Evolutionary conservation across 2,888 invertebrate genomes (phyloP), one percentile per base, ranked within the genome.

Genomic region (Pasiphila rectangulata): DNA sequence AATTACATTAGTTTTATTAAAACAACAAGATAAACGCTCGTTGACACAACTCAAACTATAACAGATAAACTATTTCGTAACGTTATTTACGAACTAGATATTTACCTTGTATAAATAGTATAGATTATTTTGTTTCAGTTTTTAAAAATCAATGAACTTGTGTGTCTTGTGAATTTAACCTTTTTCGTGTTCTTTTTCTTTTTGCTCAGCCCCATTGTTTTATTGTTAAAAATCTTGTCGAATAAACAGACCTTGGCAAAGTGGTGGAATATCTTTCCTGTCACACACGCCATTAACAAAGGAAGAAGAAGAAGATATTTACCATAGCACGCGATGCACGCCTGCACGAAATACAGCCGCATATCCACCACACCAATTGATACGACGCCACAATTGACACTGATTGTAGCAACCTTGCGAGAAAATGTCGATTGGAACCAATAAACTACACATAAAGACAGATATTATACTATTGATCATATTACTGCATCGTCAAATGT

Each of bases 331-430:
- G 58, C 61, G 39, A 70, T 59, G 46, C 67, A 64, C 55, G 59
- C 51, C 45, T 59, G 44, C 49, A 59, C 45, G 54, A 66, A 62
- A 57, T 58, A 56, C 43, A 64, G 57, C 61, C 64, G 63, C 69
- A 72, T 69, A 69, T 61, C 69, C 60, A 64, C 67, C n/a, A n/a
- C n/a, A n/a, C n/a, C n/a, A n/a, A n/a, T 58, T 59, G 46, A 57
- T 63, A 56, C 46, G 56, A 56, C 59, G 58, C 57, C 56, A 59
- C 69, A 77, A 77, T 77, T 74, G 71, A 67, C 64, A 77, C 76
- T 75, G 75, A 79, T 79, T 79, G 62, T 59, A 52, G 53, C 65
- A 76, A 68, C 73, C 78, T 79, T 76, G 79, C 57, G 52, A 65
- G 62, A 68, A 65, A 71, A 69, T 63, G 61, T 48, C 63, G 68